Evolutionary conservation across 1,140 invertebrate species (phyloP), one percentile per base, ranked within the genome.

Genomic region (Macrosteles quadrilineatus): DNA sequence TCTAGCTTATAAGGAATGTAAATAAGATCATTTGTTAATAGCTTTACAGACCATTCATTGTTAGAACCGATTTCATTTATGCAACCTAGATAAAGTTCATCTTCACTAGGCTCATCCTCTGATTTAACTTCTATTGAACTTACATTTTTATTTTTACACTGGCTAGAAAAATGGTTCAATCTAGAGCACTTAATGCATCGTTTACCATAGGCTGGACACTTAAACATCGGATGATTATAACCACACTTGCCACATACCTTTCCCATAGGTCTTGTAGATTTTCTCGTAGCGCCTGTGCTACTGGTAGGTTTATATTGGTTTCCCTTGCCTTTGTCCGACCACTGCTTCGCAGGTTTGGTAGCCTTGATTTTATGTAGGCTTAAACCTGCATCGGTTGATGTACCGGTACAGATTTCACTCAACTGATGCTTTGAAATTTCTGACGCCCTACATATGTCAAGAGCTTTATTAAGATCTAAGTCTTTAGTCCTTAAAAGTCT

Each of bases 131-230:
- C 47, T 9, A 19, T 6, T 4, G 21, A 4, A 19, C n/a, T 50
- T 50, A 19, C 21, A 50, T 36, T 36, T 36, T 36, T 36, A 36
- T 36, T 36, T 36, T 50, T 50, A 50, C 47, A 50, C 47, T 50
- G 47, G 3, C 14, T 36, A 36, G 4, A 6, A 14, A 36, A 36
- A 36, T 36, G 47, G n/a, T 50, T 50, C 6, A 23, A n/a, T 23
- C n/a, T 50, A 4, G 4, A 9, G n/a, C 47, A 50, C 17, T 19
- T 50, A 23, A 9, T 50, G 21, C 47, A 50, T 19, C 47, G 47
- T 19, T 50, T 50, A n/a, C 47, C 47, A 50, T 9, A 50, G n/a
- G 47, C 47, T 50, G 47, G 47, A 50, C 47, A 50, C 47, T 50
- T 50, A n/a, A 11, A 50, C 47, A n/a, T n/a, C 4, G 47, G 17